A percentile compares a stretch with the other conserved stretches of the same genome.
These are phyloP conservation scores for Hylomyscus alleni DNA, from an alignment of 2,797 vertebrate species.

Conservation along the genomic window DNA sequence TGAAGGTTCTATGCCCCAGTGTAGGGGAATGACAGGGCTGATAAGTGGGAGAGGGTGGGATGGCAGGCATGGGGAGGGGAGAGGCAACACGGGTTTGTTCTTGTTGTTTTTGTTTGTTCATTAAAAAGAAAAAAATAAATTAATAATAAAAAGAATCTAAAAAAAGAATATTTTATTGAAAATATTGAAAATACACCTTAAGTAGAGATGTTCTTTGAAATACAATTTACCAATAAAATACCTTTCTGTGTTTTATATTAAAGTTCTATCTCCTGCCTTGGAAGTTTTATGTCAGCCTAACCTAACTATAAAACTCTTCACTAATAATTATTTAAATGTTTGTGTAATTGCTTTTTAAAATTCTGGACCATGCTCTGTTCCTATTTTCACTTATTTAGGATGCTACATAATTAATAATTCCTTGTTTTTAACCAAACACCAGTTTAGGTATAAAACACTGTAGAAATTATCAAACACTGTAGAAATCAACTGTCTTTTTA, in stretches of 20 bases:
- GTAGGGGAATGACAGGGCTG: too few relatives aligned
- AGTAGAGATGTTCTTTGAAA: slow-evolving; percentile 5
- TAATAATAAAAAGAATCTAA: too few relatives aligned
- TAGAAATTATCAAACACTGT: background rate
- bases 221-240: background rate
- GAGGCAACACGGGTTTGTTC: too few relatives aligned
- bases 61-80: too few relatives aligned
- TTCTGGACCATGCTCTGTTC: background rate
- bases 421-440: background rate
- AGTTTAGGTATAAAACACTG: background rate
- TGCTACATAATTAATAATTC: background rate
- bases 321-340: slow-evolving; percentile 50
- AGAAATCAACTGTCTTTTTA: slow-evolving; percentile 10
- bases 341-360: slow-evolving; percentile 23
- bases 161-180: slow-evolving; percentile 54
- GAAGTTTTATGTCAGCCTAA: background rate
- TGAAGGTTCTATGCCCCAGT: too few relatives aligned
- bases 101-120: too few relatives aligned
- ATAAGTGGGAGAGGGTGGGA: too few relatives aligned
- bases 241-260: background rate
- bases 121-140: too few relatives aligned
- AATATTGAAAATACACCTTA: slow-evolving; percentile 25
- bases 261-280: background rate
- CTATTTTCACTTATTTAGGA: slow-evolving; percentile 37
- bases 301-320: slow-evolving; percentile 13